Base-by-base conservation (phyloP, 2,888 invertebrate genomes). In the Lithosia quadra region DNA sequence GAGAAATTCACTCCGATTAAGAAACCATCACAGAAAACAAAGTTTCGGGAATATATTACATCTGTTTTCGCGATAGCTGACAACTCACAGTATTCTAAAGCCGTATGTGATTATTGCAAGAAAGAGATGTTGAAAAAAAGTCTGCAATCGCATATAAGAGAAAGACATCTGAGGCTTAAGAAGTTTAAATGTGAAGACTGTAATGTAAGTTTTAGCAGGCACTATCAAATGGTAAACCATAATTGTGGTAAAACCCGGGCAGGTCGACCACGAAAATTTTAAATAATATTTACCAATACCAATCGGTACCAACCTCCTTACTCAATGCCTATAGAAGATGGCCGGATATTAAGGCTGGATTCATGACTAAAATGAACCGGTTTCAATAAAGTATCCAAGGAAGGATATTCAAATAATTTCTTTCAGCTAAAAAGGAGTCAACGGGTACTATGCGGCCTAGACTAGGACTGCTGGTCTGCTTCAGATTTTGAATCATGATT, bases 61-160 rank as follows among this genome's bases (percentile, higher is more conserved):
- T 86, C 86, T 0, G 78, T 84, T 0, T 88, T 89, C n/a, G 87
- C 90, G 0, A 68, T 69, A 22, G 83, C 82, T 15, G 81, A 86
- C 34, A 83, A 79, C 2, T 84, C 86, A 0, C 86, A 89, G 2
- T 91, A 90, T 76, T 89, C 88, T 0, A 90, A 87, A 78, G 93
- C 89, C 0, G 78, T 88, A 0, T 93, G 93, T 65, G 90, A 93
- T 77, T 92, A 92, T 74, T 93, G 93, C 22, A 87, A 90, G 0
- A 93, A 92, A 43, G 90, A 90, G 62, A 92, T 93, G 93, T 24
- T 92, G 9, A 94, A 93, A 64, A 94, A 94, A 34, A 93, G 93
- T 74, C 72, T 93, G 0, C 71, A 81, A 3, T 74, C 82, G 0
- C 93, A 94, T 65, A 93, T 93, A 1, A 76, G 88, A 21, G 93